Percentiles rank a stretch among this genome's conserved stretches.
These are phyloP conservation scores for Cherax destructor DNA, from an alignment of 1,140 invertebrate species.

Conservation along the genomic window DNA sequence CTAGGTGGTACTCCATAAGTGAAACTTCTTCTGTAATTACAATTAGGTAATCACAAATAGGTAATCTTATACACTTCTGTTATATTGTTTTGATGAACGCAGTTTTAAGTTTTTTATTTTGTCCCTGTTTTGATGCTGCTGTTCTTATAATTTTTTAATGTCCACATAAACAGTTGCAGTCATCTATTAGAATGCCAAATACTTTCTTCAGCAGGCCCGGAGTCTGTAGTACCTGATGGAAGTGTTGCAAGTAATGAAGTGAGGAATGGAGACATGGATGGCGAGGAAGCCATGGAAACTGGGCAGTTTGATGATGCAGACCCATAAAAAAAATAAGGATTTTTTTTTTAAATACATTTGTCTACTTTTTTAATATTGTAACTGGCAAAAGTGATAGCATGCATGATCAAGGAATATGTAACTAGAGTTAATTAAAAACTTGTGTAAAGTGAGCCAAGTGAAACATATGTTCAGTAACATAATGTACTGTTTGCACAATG, in stretches of 20 bases:
- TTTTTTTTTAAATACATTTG: neutral
- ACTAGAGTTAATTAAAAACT: too few relatives aligned
- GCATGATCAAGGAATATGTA: too few relatives aligned
- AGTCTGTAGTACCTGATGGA: neutral
- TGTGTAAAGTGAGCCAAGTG: too few relatives aligned
- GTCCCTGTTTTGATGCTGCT: neutral
- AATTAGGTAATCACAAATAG: too few relatives aligned
- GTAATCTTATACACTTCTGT: neutral
- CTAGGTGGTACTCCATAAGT: too few relatives aligned
- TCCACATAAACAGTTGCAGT: neutral
- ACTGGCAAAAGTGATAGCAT: too few relatives aligned
- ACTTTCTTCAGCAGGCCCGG: neutral
- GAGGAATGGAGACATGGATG: neutral
- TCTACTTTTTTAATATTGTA: too few relatives aligned
- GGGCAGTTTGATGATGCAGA: constrained; percentile 15
- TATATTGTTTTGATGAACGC: neutral
- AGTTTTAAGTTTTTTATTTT: neutral
- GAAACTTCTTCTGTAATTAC: too few relatives aligned
- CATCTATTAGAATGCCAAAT: neutral
- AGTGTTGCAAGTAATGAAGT: neutral
- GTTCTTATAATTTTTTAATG: neutral
- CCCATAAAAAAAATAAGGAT: neutral
- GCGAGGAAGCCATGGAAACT: neutral
- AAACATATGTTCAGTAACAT: too few relatives aligned
- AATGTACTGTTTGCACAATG: too few relatives aligned